Evolutionary conservation across 2,113 vertebrate genomes (phyloP).

Genomic region (Seriola rivoliana): DNA sequence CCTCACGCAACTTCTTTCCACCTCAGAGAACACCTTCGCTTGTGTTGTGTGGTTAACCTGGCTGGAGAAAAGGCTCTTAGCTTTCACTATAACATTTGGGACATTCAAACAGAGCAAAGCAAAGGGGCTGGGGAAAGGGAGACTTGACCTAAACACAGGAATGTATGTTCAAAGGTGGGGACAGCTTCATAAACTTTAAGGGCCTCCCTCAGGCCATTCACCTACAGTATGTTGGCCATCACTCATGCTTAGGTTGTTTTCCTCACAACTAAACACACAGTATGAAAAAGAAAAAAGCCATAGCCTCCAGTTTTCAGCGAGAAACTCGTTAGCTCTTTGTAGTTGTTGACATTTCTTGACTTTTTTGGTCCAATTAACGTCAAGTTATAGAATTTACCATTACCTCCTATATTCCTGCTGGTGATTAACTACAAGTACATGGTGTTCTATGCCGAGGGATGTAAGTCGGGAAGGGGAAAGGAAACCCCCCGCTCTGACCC

Average conservation of each 20-base stretch:
- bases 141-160: constrained; percentile 31
- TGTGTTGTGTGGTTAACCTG: background rate
- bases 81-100: background rate
- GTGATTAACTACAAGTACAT: constrained; percentile 59
- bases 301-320: background rate
- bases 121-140: background rate
- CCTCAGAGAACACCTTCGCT: background rate
- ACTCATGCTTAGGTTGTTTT: constrained; percentile 7
- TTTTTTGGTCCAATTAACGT: background rate
- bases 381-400: constrained; percentile 9
- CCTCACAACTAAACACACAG: background rate
- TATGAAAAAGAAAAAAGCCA: background rate
- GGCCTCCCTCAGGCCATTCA: constrained; percentile 31
- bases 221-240: background rate
- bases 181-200: constrained; percentile 53
- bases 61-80: background rate
- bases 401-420: constrained; percentile 25
- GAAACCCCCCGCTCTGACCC: constrained; percentile 54
- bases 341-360: background rate
- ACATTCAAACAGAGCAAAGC: constrained; percentile 7
- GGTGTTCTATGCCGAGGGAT: constrained; percentile 61
- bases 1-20: background rate
- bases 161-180: constrained; percentile 52
- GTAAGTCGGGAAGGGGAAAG: constrained; percentile 54
- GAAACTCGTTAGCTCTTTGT: background rate